These are phyloP conservation scores for Montipora efflorescens DNA, from an alignment of 64 coral and sea anemone genomes.

Conservation along the genomic window DNA sequence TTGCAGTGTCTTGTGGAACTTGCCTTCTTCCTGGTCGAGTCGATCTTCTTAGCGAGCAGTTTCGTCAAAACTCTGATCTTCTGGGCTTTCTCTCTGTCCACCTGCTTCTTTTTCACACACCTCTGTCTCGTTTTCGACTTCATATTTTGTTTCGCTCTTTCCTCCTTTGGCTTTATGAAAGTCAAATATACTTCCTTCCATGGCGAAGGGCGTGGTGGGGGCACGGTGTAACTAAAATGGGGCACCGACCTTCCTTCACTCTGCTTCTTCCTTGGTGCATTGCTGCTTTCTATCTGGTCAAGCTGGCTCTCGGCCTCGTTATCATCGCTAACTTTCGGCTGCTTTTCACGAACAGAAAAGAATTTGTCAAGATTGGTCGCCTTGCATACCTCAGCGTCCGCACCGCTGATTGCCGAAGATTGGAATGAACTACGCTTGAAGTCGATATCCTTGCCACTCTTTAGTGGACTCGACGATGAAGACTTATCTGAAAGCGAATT, in stretches of 20 bases:
- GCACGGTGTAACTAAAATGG: neutral
- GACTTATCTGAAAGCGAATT: neutral
- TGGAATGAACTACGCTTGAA: neutral
- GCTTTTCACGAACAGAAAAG: neutral
- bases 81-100: neutral
- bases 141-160: neutral
- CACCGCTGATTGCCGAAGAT: neutral
- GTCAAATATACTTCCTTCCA: constrained; percentile 25
- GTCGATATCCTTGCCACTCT: neutral
- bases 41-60: neutral
- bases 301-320: neutral
- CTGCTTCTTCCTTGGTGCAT: neutral
- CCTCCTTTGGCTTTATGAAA: neutral
- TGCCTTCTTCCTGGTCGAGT: neutral
- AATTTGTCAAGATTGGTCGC: neutral
- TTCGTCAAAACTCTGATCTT: neutral
- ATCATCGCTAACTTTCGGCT: too few species aligned
- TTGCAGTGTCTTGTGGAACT: neutral
- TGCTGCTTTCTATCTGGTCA: neutral
- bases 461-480: neutral
- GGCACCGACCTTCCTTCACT: neutral
- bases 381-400: neutral
- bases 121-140: neutral
- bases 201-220: constrained; percentile 9
- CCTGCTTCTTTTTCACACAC: neutral